phyloP scores from a whole-genome alignment of 2,113 vertebrate species.

The Notothenia coriiceps region DNA sequence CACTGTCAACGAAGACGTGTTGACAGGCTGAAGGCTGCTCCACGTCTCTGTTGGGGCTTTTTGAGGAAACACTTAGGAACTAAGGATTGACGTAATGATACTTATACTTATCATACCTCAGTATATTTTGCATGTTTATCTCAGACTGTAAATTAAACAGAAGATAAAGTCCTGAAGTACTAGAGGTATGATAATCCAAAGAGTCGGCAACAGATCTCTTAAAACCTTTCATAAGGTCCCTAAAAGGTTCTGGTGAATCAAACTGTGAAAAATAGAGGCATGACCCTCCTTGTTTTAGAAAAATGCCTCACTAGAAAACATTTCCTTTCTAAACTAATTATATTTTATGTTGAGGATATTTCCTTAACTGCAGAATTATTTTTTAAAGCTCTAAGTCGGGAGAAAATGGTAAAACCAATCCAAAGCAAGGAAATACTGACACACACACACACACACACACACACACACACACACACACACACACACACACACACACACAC shows the following conservation, averaged over 20 bases:
- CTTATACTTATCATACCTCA: neutral
- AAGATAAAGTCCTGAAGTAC: neutral
- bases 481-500: neutral
- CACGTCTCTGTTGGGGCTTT: conserved; percentile 26
- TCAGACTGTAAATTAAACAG: neutral
- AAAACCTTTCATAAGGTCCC: neutral
- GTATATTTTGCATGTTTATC: neutral
- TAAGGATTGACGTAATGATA: conserved; percentile 12
- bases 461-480: neutral
- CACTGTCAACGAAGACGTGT: conserved; percentile 47
- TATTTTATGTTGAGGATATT: neutral
- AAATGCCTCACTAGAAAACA: neutral
- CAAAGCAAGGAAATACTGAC: conserved; percentile 6
- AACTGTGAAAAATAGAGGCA: neutral
- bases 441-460: conserved; percentile 21
- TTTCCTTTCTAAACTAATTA: fast-evolving
- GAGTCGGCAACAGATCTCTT: neutral
- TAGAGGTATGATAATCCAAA: neutral
- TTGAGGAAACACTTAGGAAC: conserved; percentile 1
- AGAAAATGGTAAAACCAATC: neutral
- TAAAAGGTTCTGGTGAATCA: neutral
- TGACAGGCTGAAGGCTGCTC: conserved; percentile 59
- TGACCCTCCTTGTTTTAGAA: neutral
- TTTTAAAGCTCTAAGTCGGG: neutral
- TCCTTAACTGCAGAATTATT: neutral